These are phyloP conservation scores for Probaryconus sp. DNA, from an alignment of 1,140 invertebrate species.

Conservation along the genomic window DNA sequence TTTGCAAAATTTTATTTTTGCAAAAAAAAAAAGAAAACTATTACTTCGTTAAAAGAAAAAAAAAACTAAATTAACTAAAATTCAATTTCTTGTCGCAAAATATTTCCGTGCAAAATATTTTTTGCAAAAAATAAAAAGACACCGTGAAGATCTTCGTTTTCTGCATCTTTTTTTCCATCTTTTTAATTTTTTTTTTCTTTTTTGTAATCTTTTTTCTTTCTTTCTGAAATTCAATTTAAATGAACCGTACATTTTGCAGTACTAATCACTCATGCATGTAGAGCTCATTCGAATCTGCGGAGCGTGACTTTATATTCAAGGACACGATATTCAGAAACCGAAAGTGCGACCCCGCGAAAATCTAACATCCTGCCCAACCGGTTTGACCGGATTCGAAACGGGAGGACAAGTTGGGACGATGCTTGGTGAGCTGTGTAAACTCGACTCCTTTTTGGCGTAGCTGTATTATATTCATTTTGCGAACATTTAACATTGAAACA, in stretches of 20 bases:
- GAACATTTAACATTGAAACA: constrained; percentile 62
- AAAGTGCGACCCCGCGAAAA: constrained; percentile 80
- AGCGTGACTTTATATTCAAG: constrained; percentile 72
- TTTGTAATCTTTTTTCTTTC: no score
- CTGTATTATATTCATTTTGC: constrained; percentile 64
- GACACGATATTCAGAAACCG: constrained; percentile 78
- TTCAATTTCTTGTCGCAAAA: no score
- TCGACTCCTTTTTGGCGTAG: constrained; percentile 73
- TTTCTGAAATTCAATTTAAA: constrained; percentile 53
- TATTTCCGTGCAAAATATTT: no score
- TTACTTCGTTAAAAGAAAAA: no score
- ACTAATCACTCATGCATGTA: constrained; percentile 63
- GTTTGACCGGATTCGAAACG: constrained; percentile 77
- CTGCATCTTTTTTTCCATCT: no score
- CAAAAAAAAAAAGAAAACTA: no score
- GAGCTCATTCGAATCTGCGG: constrained; percentile 63
- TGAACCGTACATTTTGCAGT: constrained; percentile 61
- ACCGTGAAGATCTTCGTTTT: no score
- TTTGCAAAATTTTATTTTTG: no score
- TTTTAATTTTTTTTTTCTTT: no score
- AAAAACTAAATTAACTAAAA: no score
- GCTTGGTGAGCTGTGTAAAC: constrained; percentile 73
- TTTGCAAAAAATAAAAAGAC: no score
- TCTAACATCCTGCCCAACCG: constrained; percentile 79
- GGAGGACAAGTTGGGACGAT: constrained; percentile 65